phyloP scores from a whole-genome alignment of 2,113 vertebrate genomes.

The Eolophus roseicapilla region DNA sequence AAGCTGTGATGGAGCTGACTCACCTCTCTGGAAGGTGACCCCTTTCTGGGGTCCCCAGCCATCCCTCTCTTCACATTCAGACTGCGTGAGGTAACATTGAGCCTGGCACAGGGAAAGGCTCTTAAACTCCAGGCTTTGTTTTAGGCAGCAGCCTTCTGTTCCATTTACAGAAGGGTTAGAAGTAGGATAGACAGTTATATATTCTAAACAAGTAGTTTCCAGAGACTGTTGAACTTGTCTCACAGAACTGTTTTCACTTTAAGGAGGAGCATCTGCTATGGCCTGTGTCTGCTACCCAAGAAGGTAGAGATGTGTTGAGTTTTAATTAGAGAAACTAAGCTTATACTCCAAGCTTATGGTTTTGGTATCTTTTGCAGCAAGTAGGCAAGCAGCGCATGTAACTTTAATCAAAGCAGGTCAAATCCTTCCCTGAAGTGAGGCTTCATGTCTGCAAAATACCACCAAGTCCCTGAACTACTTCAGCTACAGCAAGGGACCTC shows the following conservation, averaged over 20 bases:
- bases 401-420: background rate
- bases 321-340: background rate
- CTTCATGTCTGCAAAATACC: background rate
- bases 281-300: background rate
- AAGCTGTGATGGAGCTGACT: background rate
- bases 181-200: background rate
- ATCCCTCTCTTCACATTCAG: background rate
- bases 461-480: background rate
- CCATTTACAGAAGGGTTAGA: background rate
- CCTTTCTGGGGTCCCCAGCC: background rate
- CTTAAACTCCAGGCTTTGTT: background rate
- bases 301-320: background rate
- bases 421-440: background rate
- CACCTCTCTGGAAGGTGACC: background rate
- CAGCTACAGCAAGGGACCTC: background rate
- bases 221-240: background rate
- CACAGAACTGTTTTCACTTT: background rate
- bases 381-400: background rate
- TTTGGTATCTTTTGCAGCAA: background rate
- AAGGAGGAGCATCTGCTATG: background rate
- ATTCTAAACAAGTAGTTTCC: background rate
- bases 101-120: background rate
- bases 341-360: background rate
- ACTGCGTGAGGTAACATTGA: fast-evolving
- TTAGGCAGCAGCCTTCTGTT: background rate